Conservation (phyloP, 2,888 invertebrate species). For the Synergus umbraculus region DNA sequence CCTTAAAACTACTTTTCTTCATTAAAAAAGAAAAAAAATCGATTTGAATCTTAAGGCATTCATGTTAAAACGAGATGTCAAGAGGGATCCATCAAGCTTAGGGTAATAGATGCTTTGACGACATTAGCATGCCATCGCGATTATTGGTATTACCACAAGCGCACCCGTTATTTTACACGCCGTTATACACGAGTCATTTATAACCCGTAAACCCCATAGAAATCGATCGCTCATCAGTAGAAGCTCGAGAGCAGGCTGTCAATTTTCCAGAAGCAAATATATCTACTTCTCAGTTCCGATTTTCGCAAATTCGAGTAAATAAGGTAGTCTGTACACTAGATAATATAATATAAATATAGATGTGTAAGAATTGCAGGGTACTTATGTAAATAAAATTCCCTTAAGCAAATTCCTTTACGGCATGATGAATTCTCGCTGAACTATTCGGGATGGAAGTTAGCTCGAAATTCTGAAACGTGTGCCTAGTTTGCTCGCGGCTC, state of each 20-base stretch:
- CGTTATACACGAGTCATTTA: constrained; percentile 53
- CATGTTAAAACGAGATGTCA: constrained; percentile 66
- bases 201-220: constrained; percentile 49
- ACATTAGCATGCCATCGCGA: constrained; percentile 75
- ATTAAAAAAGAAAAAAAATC: too few species aligned
- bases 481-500: constrained; percentile 24
- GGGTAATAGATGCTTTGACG: constrained; percentile 74
- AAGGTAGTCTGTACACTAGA: too few species aligned
- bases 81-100: constrained; percentile 75
- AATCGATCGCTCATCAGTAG: constrained; percentile 46
- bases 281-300: background rate
- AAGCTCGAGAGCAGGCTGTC: constrained; percentile 11
- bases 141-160: constrained; percentile 72
- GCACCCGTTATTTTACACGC: constrained; percentile 47
- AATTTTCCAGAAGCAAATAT: constrained; percentile 17
- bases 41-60: constrained; percentile 20
- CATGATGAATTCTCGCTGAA: constrained; percentile 10
- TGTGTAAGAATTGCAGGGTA: background rate
- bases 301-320: too few species aligned
- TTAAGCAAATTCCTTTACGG: background rate
- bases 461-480: constrained; percentile 5
- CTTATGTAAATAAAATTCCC: background rate
- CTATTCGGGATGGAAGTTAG: constrained; percentile 7
- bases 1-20: too few species aligned
- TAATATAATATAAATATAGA: too few species aligned